Evolutionary conservation across 37 sponge, comb jelly and placozoan species (phyloP), one percentile per base, ranked within the genome.

Genomic region (Eunapius fragilis): DNA sequence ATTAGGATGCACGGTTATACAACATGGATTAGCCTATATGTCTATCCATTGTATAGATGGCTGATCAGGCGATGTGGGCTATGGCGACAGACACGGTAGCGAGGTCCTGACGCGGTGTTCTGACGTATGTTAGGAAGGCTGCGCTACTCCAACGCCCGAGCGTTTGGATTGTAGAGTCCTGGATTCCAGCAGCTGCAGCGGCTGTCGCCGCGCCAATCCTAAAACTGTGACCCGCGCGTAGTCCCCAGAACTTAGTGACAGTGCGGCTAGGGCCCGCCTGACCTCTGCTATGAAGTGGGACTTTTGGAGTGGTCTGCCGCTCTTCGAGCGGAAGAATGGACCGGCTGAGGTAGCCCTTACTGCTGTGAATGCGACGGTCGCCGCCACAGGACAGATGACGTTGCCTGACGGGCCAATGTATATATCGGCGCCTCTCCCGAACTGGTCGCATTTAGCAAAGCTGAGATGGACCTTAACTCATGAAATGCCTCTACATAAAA

Each of bases 401-500:
- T 24, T 32, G 31, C 22, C 68, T n/a, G 78, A 35, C 35, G 4
- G 30, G 27, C 85, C 78, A 25, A 85, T 26, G 34, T 32, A 85
- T 23, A 76, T 69, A 31, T 76, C 32, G 23, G 70, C 78, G 30
- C 85, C 85, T 38, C 77, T 48, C 25, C 85, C 70, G n/a, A 58
- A 25, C 32, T 41, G 85, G 37, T 85, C 70, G 5, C 69, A 34
- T 69, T 85, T 85, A 30, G 78, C 36, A 7, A 19, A 17, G 25
- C 48, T 75, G 68, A 85, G 34, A 17, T 36, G n/a, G 13, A 86
- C 80, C 70, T 69, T 17, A 24, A 79, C 10, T 73, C 25, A 47
- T 71, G 47, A 35, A 23, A 77, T 69, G 85, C 90, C 71, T 75
- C 80, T 32, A 89, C 26, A 28, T 86, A 77, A 25, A 77, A 84